Conservation (phyloP, 92 coral and sea anemone genomes). For the Phenganax marumi region DNA sequence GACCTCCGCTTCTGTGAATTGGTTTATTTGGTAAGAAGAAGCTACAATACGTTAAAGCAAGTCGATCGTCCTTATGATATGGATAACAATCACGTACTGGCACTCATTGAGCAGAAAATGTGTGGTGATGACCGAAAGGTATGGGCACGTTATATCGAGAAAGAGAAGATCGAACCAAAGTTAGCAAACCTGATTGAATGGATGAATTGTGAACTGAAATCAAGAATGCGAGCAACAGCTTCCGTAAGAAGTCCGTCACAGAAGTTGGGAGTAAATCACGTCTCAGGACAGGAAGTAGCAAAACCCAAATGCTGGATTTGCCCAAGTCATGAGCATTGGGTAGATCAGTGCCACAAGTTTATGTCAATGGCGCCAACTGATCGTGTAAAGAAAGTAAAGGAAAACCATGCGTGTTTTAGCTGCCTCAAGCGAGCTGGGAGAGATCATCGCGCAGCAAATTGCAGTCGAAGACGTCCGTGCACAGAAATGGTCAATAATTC, state of each 20-base stretch:
- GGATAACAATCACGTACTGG: neutral
- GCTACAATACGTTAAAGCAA: neutral
- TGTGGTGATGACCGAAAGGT: neutral
- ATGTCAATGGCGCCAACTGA: neutral
- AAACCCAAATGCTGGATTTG: conserved; percentile 53
- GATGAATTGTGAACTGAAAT: neutral
- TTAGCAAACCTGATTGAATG: neutral
- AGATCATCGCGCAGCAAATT: conserved; percentile 45
- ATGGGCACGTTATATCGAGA: neutral
- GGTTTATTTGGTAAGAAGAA: neutral
- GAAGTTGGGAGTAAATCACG: too few species aligned
- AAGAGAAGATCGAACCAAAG: neutral
- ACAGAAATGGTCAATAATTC: conserved; percentile 25
- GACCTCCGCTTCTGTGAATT: neutral
- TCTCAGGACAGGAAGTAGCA: too few species aligned
- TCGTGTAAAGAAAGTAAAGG: conserved; percentile 29
- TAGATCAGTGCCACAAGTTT: conserved; percentile 52
- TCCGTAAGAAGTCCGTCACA: too few species aligned
- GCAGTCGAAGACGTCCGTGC: conserved; percentile 42
- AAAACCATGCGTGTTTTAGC: conserved; percentile 44
- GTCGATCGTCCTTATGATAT: neutral
- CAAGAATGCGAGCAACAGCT: neutral
- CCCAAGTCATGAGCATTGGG: conserved; percentile 43
- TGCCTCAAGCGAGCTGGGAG: conserved; percentile 43
- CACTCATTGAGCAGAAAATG: neutral